phyloP scores from a whole-genome alignment of 2,113 vertebrate genomes.

The Naja naja region DNA sequence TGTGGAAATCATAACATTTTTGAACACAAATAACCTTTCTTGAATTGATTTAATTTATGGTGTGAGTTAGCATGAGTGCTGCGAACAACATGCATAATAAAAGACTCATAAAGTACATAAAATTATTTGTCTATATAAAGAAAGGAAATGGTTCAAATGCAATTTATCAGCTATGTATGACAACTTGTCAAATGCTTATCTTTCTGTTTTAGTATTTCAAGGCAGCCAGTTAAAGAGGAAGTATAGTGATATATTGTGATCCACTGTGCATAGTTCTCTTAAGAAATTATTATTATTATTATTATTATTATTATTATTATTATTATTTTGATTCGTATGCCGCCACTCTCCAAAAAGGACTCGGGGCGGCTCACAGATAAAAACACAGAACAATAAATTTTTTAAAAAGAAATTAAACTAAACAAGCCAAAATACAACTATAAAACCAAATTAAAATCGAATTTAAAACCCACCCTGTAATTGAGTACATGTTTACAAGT shows the following conservation, averaged over 20 bases:
- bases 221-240: neutral
- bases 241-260: neutral
- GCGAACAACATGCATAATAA: neutral
- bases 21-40: neutral
- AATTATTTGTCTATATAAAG: neutral
- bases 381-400: no score
- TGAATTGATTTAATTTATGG: neutral
- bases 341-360: no score
- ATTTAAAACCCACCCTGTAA: no score
- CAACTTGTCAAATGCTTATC: neutral
- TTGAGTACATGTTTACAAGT: neutral
- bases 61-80: neutral
- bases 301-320: no score
- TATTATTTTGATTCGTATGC: no score
- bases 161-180: neutral
- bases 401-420: no score
- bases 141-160: neutral
- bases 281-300: no score
- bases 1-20: neutral
- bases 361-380: no score
- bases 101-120: neutral
- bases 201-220: neutral
- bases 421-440: no score
- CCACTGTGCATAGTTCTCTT: neutral
- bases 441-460: no score